Base-by-base conservation (phyloP, 2,888 invertebrate species). In the Brachypterus glaber region DNA sequence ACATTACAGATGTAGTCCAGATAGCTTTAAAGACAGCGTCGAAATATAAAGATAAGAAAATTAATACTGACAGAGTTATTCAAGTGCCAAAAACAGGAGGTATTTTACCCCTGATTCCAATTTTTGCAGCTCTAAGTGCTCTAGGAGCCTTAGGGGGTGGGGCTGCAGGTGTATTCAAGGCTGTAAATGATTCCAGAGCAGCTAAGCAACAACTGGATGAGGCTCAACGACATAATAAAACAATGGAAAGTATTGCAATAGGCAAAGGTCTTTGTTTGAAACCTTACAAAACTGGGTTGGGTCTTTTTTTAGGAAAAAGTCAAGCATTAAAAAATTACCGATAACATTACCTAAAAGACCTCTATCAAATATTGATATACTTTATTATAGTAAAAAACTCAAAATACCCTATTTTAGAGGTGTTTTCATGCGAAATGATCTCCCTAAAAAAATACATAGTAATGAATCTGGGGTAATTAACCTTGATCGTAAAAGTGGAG, bases 131-230 rank as follows among this genome's bases (percentile, higher is more conserved):
- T 11, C 40, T 62, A 36, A 46, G 51, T 7, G 58, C 59, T 3
- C 15, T 53, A 4, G 62, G 59, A 1, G 44, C 53, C 16, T 41
- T 62, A 37, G 51, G 55, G 8, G 61, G 62, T 14, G 61, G 62
- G 14, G 57, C 57, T 18, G 52, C 58, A 4, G 54, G 52, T 26
- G 49, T 63, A 13, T 51, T 53, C 1, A 61, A 60, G 43, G 52
- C 58, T 5, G 49, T 60, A 7, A 57, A 56, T 40, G 49, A 58
- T 34, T 49, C 54, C 2, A 57, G 54, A 45, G 39, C 43, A 35
- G 59, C 60, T 9, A 49, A 52, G 48, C 48, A 55, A 43, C 44
- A 51, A 41, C 37, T 59, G 30, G 37, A 48, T 29, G 59, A 64
- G 45, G 47, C 44, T 26, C 38, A 49, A 30, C 51, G 59, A 4